Evolutionary conservation across 2,888 invertebrate species (phyloP).

Genomic region (Chalcosyrphus nemorum): DNA sequence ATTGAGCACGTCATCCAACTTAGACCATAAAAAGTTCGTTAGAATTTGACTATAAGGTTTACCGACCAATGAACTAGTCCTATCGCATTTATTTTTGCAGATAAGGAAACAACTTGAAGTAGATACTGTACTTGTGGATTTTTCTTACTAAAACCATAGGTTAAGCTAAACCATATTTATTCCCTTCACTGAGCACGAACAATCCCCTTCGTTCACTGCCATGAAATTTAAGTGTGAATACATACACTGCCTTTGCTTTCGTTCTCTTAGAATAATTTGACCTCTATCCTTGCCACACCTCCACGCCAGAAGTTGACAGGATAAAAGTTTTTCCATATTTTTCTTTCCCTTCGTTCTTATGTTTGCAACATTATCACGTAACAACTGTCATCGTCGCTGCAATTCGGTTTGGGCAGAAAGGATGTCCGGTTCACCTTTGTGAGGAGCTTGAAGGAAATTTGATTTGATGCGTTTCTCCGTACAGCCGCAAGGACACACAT

Average conservation of each 20-base stretch:
- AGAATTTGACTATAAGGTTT: too few species aligned
- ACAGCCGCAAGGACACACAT: constrained; percentile 6
- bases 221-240: neutral
- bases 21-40: too few species aligned
- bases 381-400: neutral
- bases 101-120: neutral
- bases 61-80: too few species aligned
- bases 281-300: neutral
- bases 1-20: too few species aligned
- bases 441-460: constrained; percentile 12
- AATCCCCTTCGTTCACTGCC: neutral
- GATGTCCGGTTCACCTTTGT: constrained; percentile 16
- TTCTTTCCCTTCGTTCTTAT: neutral
- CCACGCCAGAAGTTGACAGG: neutral
- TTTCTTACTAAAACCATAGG: neutral
- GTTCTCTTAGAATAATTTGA: neutral
- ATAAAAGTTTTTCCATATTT: neutral
- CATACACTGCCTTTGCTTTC: neutral
- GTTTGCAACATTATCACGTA: constrained; percentile 2
- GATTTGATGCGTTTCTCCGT: constrained; percentile 18
- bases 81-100: too few species aligned
- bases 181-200: neutral
- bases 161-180: neutral
- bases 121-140: neutral
- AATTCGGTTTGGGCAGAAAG: constrained; percentile 4